Conservation (phyloP, 1,140 invertebrate genomes). For the Sycophaga agraensis region DNA sequence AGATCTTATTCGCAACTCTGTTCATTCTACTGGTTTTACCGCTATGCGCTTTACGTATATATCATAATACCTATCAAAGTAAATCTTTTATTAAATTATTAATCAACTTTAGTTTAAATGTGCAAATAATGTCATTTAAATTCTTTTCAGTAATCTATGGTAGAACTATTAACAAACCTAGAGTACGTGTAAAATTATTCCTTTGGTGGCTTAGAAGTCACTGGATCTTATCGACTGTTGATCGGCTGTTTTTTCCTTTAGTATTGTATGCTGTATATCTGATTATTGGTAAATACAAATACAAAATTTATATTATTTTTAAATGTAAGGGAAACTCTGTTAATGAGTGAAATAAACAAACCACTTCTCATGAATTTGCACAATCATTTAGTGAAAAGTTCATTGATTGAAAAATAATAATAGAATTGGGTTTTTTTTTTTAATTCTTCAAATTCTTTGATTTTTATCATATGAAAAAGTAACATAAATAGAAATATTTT, state of each 20-base stretch:
- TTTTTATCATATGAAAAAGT: no score
- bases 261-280: conserved; percentile 73
- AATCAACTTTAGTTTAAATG: neutral
- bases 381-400: no score
- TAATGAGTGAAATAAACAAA: no score
- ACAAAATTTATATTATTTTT: no score
- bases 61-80: conserved; percentile 62
- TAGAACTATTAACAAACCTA: conserved; percentile 59
- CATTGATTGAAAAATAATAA: no score
- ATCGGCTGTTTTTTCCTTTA: conserved; percentile 74
- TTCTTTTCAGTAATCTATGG: conserved; percentile 36
- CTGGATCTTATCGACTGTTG: conserved; percentile 73
- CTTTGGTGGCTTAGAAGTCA: conserved; percentile 66
- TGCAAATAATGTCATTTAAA: neutral
- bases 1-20: conserved; percentile 66
- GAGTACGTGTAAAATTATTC: conserved; percentile 58
- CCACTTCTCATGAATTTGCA: no score
- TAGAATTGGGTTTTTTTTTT: no score
- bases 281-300: conserved; percentile 62
- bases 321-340: no score
- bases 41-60: conserved; percentile 61
- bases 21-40: conserved; percentile 67
- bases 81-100: no score
- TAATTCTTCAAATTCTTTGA: no score
- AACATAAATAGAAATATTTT: no score